A percentile compares a stretch with the other conserved stretches of the same genome.
Evolutionary conservation across 2,888 invertebrate genomes (phyloP).

Genomic region (Blera fallax): DNA sequence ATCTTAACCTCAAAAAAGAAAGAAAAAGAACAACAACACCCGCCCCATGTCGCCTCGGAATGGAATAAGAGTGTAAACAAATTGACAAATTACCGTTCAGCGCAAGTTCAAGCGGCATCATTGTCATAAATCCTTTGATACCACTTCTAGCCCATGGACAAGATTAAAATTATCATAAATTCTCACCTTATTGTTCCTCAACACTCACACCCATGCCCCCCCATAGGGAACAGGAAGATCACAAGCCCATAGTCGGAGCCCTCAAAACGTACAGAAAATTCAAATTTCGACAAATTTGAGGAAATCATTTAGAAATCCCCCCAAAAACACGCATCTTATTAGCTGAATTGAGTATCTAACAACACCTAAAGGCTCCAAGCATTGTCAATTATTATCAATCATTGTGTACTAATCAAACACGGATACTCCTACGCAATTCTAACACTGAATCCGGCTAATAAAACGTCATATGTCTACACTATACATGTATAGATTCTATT

Average conservation of each 20-base stretch:
- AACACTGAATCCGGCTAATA: conserved; percentile 21
- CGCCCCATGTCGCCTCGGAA: conserved; percentile 31
- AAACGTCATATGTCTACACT: background rate
- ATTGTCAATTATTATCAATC: conserved; percentile 36
- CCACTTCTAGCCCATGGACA: background rate
- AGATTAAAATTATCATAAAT: conserved; percentile 66
- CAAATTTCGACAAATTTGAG: conserved; percentile 34
- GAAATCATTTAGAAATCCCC: conserved; percentile 29
- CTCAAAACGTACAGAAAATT: conserved; percentile 29
- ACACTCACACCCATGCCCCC: background rate
- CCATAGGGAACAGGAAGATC: conserved; percentile 12
- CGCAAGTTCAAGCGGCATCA: conserved; percentile 69
- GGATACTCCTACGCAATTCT: conserved; percentile 10
- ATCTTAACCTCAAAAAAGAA: background rate
- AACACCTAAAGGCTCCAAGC: conserved; percentile 2
- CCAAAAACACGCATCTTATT: conserved; percentile 19
- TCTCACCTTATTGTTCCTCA: conserved; percentile 31
- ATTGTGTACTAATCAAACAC: conserved; percentile 40
- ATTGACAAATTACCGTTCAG: conserved; percentile 79
- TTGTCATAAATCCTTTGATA: conserved; percentile 29
- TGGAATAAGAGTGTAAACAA: conserved; percentile 75
- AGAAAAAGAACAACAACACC: background rate
- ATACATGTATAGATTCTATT: too few species aligned
- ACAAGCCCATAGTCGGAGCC: background rate
- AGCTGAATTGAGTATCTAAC: conserved; percentile 11